These are phyloP conservation scores for Spermophilus dauricus DNA, from an alignment of 2,113 vertebrate genomes.

Conservation along the genomic window DNA sequence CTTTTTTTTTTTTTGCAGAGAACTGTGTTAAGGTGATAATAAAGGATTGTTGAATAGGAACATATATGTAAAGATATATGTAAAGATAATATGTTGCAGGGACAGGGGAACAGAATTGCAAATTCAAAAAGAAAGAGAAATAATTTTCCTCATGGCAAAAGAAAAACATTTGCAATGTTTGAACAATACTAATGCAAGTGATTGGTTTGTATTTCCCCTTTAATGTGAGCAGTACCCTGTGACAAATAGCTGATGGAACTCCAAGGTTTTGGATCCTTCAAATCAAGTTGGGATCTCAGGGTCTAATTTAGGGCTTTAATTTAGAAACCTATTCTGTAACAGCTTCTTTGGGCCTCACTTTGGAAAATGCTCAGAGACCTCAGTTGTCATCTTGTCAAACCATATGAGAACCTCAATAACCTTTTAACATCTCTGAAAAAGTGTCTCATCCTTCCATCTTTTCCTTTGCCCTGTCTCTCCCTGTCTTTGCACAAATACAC, in stretches of 20 bases:
- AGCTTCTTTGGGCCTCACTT: background rate
- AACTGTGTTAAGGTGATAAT: background rate
- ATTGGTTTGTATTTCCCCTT: background rate
- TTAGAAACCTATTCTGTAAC: background rate
- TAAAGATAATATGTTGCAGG: background rate
- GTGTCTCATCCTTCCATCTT: background rate
- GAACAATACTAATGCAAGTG: background rate
- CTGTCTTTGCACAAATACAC: background rate
- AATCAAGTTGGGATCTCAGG: background rate
- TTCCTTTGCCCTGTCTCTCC: background rate
- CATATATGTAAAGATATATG: background rate
- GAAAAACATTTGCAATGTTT: background rate
- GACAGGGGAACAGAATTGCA: background rate
- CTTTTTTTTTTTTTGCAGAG: background rate
- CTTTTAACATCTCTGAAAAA: background rate
- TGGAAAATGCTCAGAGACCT: background rate
- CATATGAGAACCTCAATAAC: background rate
- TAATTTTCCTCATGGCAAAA: background rate
- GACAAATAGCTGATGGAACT: background rate
- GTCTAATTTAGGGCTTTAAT: background rate
- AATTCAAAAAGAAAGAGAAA: background rate
- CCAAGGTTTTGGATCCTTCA: background rate
- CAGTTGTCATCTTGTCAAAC: background rate
- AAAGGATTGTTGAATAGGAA: background rate
- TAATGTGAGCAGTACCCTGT: background rate